A percentile compares a stretch with the other conserved stretches of the same genome.
phyloP scores from a whole-genome alignment of 2,113 vertebrate genomes.

The Scomber colias region DNA sequence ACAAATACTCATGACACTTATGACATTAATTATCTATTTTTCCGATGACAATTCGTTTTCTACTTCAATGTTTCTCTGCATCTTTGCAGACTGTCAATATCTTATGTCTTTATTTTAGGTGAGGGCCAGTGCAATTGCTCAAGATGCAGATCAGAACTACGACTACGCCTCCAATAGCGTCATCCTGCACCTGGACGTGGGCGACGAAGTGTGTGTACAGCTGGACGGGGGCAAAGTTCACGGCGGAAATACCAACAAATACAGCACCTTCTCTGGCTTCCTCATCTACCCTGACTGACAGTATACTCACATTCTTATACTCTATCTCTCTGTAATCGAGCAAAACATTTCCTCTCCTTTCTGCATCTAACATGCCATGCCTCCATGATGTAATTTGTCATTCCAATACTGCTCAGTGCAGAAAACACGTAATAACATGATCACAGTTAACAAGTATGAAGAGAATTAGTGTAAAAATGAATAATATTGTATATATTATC shows the following conservation, averaged over 20 bases:
- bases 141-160: slow-evolving; percentile 91
- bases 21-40: no score
- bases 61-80: no score
- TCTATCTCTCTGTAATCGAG: slow-evolving; percentile 45
- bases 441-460: slow-evolving; percentile 47
- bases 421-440: slow-evolving; percentile 50
- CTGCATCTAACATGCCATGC: slow-evolving; percentile 44
- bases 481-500: slow-evolving; percentile 65
- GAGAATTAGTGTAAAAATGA: slow-evolving; percentile 58
- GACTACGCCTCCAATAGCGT: slow-evolving; percentile 95
- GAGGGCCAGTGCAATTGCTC: slow-evolving; percentile 90
- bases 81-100: background rate
- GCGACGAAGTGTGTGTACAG: slow-evolving; percentile 94
- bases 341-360: slow-evolving; percentile 51
- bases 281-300: slow-evolving; percentile 92
- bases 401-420: slow-evolving; percentile 29
- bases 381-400: slow-evolving; percentile 39
- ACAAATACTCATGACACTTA: no score
- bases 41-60: no score
- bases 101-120: slow-evolving; percentile 79
- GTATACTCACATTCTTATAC: slow-evolving; percentile 16
- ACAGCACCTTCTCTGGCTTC: slow-evolving; percentile 96
- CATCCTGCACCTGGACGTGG: slow-evolving; percentile 93
- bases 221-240: slow-evolving; percentile 95
- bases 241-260: slow-evolving; percentile 95